These are phyloP conservation scores for Dicaeum eximium DNA, from an alignment of 2,113 vertebrate genomes.

Conservation along the genomic window DNA sequence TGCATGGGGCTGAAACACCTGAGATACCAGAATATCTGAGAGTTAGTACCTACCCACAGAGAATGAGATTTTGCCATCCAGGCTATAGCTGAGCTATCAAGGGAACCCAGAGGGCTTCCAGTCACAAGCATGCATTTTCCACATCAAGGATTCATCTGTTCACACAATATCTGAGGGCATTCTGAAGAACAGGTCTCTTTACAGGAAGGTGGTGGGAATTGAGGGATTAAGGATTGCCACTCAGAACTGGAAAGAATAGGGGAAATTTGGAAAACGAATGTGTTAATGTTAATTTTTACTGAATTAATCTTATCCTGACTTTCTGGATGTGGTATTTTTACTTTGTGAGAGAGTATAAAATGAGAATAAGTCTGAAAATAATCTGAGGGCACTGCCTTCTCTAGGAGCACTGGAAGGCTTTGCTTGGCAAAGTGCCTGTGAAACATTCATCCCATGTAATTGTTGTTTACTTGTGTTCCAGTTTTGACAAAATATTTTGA, in stretches of 20 bases:
- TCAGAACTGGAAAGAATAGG: not conserved
- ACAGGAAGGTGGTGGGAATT: not conserved
- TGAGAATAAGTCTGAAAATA: not conserved
- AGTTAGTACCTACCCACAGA: not conserved
- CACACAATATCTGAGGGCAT: not conserved
- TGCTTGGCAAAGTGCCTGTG: not conserved
- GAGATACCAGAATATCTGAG: not conserved
- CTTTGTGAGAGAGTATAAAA: not conserved
- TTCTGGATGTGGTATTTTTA: not conserved
- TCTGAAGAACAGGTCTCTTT: not conserved
- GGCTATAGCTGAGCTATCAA: not conserved
- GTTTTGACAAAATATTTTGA: not conserved
- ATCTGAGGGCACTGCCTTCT: not conserved
- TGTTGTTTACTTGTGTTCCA: not conserved
- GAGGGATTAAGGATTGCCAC: not conserved
- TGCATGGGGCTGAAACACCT: not conserved
- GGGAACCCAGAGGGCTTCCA: not conserved
- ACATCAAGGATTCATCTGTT: not conserved
- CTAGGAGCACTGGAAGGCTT: not conserved
- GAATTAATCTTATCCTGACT: not conserved
- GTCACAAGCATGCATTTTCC: not conserved
- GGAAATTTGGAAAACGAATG: not conserved
- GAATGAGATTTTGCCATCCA: not conserved
- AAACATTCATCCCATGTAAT: not conserved
- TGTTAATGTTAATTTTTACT: not conserved